Evolutionary conservation across 2,797 vertebrate genomes (phyloP), one percentile per base, ranked within the genome.

Genomic region (Eulemur albifrons): DNA sequence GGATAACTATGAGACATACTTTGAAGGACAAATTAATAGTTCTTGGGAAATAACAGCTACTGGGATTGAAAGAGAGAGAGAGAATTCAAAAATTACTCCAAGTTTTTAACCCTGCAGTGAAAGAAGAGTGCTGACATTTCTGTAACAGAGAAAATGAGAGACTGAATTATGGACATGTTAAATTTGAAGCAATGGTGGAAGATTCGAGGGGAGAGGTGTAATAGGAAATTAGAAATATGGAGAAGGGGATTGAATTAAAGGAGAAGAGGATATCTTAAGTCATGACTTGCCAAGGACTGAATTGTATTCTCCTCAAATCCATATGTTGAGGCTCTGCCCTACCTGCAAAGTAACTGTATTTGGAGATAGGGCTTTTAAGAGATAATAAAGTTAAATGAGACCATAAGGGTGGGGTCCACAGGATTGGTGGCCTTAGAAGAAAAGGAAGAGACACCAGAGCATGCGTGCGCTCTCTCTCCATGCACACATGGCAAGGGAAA

Each of bases 21-120:
- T 84, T 69, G 30, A 95, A 96, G n/a, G 25, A 59, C 52, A 95
- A 92, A 88, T 70, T 81, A 76, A 92, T 85, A 80, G 30, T 45
- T 77, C 50, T 88, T 72, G 12, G 3, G 20, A 76, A 32, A 75
- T 70, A 15, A 54, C n/a, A 48, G 38, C 54, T 35, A 82, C 15
- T 54, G 3, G 32, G 18, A 2, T n/a, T 54, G 69, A 83, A 67
- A 57, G 54, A 73, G 67, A 79, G 61, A 79, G 54, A 72, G 20
- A 27, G 2, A 25, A 21, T 61, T 91, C 12, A 65, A 52, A 65
- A 43, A 43, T 48, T 40, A 27, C 25, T 59, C 4, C 23, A 57
- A 63, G 5, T 59, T 90, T 90, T 69, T 70, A 45, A 77, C 20
- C 15, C 43, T 83, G 35, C 63, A 52, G 18, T 69, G 12, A 61